These are phyloP conservation scores for Cyclura pinguis DNA, from an alignment of 2,797 vertebrate genomes.

Conservation along the genomic window DNA sequence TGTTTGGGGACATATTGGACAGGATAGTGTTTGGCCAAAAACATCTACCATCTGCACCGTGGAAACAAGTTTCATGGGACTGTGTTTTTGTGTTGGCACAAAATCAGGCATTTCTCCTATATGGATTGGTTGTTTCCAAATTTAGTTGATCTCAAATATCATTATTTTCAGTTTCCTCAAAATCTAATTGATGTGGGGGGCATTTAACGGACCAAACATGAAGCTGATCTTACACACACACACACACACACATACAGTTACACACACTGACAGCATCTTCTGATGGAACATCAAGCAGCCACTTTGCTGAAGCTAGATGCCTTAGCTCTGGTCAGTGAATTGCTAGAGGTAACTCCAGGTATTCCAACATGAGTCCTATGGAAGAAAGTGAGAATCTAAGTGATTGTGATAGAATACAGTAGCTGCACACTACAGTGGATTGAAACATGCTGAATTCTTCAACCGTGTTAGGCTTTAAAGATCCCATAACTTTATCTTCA, in stretches of 20 bases:
- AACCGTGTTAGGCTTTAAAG: no score
- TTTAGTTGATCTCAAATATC: neutral
- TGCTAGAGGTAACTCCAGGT: neutral
- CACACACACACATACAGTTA: neutral
- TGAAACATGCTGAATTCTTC: no score
- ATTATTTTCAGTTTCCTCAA: neutral
- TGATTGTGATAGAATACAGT: no score
- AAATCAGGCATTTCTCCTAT: neutral
- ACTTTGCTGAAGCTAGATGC: neutral
- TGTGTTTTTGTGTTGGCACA: neutral
- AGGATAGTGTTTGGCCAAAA: neutral
- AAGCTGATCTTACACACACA: no score
- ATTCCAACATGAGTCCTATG: neutral
- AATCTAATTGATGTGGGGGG: neutral
- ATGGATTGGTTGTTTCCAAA: neutral
- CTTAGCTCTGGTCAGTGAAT: neutral
- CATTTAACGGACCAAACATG: neutral
- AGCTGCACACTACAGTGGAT: no score
- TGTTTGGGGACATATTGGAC: neutral
- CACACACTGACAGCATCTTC: neutral
- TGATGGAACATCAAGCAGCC: neutral
- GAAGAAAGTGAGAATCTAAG: no score
- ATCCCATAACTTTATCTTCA: no score
- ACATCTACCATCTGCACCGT: neutral
- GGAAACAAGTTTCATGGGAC: neutral